A percentile compares a stretch with the other conserved stretches of the same genome.
phyloP scores from a whole-genome alignment of 1,140 invertebrate genomes.

The Wasmannia auropunctata region DNA sequence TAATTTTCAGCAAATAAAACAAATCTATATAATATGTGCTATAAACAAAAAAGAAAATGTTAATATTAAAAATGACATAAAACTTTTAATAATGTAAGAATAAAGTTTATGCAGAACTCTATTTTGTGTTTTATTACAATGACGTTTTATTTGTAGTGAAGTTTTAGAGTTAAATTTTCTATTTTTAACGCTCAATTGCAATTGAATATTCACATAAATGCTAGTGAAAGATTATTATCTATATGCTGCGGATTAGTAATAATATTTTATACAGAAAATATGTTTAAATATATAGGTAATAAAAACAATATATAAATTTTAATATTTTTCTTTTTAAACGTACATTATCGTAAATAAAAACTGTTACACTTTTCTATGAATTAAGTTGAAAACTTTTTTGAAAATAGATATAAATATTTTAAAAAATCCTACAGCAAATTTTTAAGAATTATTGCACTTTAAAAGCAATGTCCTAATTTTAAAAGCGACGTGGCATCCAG shows the following conservation, averaged over 20 bases:
- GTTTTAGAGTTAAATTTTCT: background rate
- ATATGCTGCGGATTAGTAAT: no score
- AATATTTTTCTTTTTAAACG: background rate
- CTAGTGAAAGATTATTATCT: no score
- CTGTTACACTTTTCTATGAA: background rate
- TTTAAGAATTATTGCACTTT: background rate
- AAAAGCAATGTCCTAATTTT: background rate
- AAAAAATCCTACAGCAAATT: background rate
- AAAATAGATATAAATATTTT: background rate
- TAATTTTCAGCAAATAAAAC: background rate
- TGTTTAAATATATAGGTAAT: background rate
- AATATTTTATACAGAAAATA: background rate
- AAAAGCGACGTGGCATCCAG: background rate
- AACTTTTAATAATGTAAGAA: background rate
- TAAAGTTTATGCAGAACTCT: background rate
- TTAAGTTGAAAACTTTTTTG: background rate
- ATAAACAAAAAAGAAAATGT: background rate
- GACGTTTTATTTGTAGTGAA: background rate
- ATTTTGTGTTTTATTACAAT: background rate
- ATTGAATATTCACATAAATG: background rate
- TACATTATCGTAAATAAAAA: background rate
- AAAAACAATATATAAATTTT: background rate
- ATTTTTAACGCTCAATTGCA: background rate
- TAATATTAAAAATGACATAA: background rate
- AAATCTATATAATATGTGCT: background rate